Base-by-base conservation (phyloP, 2,113 vertebrate genomes). In the Tylochromis polylepis region DNA sequence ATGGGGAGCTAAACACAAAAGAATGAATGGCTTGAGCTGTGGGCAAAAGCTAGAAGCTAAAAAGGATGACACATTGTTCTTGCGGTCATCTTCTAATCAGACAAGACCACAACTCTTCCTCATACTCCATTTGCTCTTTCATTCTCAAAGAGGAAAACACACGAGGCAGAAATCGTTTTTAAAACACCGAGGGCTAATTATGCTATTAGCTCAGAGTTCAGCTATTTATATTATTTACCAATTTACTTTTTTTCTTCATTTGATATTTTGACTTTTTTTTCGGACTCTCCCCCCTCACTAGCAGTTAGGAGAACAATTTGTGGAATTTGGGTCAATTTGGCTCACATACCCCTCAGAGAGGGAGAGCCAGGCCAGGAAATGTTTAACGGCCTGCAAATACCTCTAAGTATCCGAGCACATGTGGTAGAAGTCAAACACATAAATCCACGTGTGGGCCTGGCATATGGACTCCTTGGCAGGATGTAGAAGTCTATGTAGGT, bases 331-430 rank as follows among this genome's bases (percentile, higher is more conserved):
- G 75, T 75, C 31, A 92, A 81, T 72, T 83, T 57, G 88, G 53
- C 65, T 83, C 46, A 91, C 90, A 91, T 94, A 93, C 81, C 57
- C 72, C 16, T 29, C 85, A 80, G 90, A 80, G 55, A 62, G 41
- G 46, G 43, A 58, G 86, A 51, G 43, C 24, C 53, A 78, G 72
- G 62, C 72, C 58, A 81, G 92, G 92, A 93, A 94, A 93, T 92
- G 85, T 94, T 95, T 89, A 93, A 94, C 53, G 31, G 91, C 87
- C 91, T 87, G 88, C 56, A 31, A 90, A 92, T 90, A 87, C 89
- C 83, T 88, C 65, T 70, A 90, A 90, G 87, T 88, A 85, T 88
- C 88, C 56, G 36, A 34, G 75, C 84, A 93, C 93, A 94, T 94
- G 87, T 94, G 93, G 92, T 84, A 89, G 84, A 89, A 90, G 87